Evolutionary conservation across 2,888 invertebrate species (phyloP).

Genomic region (Drosophila recens): DNA sequence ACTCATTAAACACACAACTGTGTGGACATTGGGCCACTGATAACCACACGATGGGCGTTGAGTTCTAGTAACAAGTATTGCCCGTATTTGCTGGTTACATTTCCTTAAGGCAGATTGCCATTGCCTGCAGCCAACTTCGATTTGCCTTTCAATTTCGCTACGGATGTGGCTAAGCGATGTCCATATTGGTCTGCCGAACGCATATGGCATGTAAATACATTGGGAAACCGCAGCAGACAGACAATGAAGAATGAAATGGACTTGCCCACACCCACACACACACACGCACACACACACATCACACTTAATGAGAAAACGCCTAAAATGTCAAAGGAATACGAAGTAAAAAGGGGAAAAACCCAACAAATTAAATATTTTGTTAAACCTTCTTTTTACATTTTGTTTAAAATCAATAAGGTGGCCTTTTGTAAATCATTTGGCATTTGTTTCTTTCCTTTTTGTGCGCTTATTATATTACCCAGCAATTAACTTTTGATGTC

Average conservation of each 20-base stretch:
- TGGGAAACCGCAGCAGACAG: conserved; percentile 44
- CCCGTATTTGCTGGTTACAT: conserved; percentile 10
- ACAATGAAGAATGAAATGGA: conserved; percentile 15
- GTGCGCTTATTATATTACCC: background rate
- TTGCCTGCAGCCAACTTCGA: conserved; percentile 10
- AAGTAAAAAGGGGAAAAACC: background rate
- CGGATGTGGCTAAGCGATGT: conserved; percentile 36
- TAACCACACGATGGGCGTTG: conserved; percentile 4
- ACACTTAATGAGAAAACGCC: background rate
- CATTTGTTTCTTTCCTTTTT: conserved; percentile 7
- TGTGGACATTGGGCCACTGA: background rate
- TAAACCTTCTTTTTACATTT: background rate
- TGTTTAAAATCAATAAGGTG: conserved; percentile 7
- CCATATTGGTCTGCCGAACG: background rate
- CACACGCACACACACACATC: background rate
- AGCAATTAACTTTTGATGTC: conserved; percentile 23
- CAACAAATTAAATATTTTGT: background rate
- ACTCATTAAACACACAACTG: conserved; percentile 14
- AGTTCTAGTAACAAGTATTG: background rate
- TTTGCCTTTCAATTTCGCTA: conserved; percentile 27
- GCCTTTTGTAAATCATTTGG: conserved; percentile 9
- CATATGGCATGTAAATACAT: conserved; percentile 32
- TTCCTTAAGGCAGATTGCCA: conserved; percentile 31
- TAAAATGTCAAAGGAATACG: conserved; percentile 2
- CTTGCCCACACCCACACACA: background rate